Conservation (phyloP, 1,140 invertebrate species). For the Nymphalis io region DNA sequence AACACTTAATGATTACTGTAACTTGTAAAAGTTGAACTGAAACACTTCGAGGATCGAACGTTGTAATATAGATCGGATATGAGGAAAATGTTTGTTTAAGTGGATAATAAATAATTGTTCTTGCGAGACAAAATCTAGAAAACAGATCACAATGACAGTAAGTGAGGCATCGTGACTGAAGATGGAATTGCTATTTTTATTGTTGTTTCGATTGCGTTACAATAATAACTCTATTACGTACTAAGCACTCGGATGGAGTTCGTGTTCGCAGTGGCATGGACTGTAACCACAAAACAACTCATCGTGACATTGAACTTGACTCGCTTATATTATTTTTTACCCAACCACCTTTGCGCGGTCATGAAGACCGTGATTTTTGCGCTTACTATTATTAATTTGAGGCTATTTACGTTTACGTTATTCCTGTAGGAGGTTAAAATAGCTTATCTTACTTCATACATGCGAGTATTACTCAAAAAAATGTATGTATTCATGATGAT, state of each 20-base stretch:
- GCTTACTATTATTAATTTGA: not conserved
- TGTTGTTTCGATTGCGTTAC: conserved; percentile 26
- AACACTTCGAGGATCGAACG: not conserved
- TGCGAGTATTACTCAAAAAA: no score
- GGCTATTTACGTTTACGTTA: not conserved
- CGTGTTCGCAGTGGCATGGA: conserved; percentile 20
- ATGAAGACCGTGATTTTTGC: not conserved
- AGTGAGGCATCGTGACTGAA: conserved; percentile 24
- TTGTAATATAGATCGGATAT: conserved; percentile 27
- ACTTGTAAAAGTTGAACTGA: conserved; percentile 1
- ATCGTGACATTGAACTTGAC: conserved; percentile 42
- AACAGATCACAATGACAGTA: not conserved
- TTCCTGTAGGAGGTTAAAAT: no score
- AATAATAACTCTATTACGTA: conserved; percentile 11
- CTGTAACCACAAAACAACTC: conserved; percentile 22
- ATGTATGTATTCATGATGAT: no score
- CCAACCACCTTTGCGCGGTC: not conserved
- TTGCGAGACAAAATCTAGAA: conserved; percentile 17
- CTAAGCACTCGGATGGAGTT: conserved; percentile 19
- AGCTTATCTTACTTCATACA: no score
- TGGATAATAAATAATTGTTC: conserved; percentile 15
- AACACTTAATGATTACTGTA: conserved; percentile 1
- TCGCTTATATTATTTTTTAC: conserved; percentile 8
- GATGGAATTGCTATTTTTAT: conserved; percentile 26
- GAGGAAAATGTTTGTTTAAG: conserved; percentile 32